Percentiles rank a stretch among this genome's conserved stretches.
Evolutionary conservation across 2,113 vertebrate species (phyloP).

Genomic region (Hypanus sabinus): DNA sequence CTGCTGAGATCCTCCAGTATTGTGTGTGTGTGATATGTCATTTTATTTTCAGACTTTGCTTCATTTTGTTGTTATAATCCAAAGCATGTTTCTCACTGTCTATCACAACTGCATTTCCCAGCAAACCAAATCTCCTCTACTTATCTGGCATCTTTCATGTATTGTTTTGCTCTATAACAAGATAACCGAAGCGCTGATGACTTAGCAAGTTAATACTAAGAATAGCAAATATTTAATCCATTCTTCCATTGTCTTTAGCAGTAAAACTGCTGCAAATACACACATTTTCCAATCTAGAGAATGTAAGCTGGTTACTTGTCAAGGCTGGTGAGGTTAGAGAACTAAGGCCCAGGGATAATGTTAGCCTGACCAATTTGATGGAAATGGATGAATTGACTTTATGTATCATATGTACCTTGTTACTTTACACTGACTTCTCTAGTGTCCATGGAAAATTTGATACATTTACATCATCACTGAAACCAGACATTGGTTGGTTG

Average conservation of each 20-base stretch:
- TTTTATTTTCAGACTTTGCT: not conserved
- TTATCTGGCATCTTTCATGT: not conserved
- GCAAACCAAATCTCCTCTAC: not conserved
- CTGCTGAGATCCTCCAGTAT: too few relatives aligned
- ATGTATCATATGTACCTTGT: not conserved
- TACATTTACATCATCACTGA: not conserved
- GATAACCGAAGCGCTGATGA: not conserved
- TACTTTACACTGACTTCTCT: not conserved
- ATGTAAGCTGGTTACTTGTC: too few relatives aligned
- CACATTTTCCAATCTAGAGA: too few relatives aligned
- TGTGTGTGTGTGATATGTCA: not conserved
- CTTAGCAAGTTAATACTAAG: not conserved
- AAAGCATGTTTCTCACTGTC: not conserved
- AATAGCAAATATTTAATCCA: not conserved
- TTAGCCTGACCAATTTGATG: too few relatives aligned
- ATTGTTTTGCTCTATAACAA: not conserved
- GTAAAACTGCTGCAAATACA: too few relatives aligned
- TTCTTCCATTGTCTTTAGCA: not conserved
- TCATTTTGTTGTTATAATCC: not conserved
- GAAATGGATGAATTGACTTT: not conserved
- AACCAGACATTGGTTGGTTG: not conserved
- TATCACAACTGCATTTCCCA: not conserved
- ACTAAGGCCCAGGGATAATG: too few relatives aligned
- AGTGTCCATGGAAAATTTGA: not conserved
- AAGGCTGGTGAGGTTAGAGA: too few relatives aligned